Base-by-base conservation (phyloP, 2,888 invertebrate species). In the Coronaproctus castanopsis region DNA sequence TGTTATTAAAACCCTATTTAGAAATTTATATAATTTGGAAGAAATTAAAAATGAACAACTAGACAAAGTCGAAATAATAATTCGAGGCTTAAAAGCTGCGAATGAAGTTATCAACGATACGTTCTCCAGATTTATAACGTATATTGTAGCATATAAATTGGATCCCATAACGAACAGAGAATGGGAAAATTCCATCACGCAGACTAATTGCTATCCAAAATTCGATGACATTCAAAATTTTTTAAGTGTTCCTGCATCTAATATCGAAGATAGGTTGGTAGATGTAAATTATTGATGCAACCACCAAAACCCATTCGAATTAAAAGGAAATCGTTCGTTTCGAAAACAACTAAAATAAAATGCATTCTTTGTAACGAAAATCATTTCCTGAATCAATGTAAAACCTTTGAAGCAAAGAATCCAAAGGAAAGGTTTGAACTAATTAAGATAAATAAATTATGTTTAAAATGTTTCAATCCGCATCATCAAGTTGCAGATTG, bases 61-160 rank as follows among this genome's bases (percentile, higher is more conserved):
- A 20, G 53, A 53, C 20, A 21, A 53, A 53, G 22, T 23, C 8
- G 22, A 21, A 23, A 23, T 23, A 53, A 53, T 53, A 53, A 53
- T 53, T 53, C 21, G 53, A 21, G 53, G 53, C 22, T 53, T 53
- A 23, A 53, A 53, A 53, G 53, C 22, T 2, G 51, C 51, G n/a
- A 21, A 21, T 14, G 51, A 51, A 51, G 20, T 2, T 14, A 21
- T 51, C 20, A 18, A 53, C 18, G 53, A 53, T 5, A 53, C 53
- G 21, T 53, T 53, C 22, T 53, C 53, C 2, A 18, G 53, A 53
- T 53, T 21, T 18, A 53, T 53, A 21, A 21, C 53, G 3, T 53
- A 21, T 53, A 2, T 14, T 21, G 53, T 53, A 3, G 53, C 53
- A 21, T 2, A 3, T 5, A 53, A 53, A 23, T 53, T 53, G 53